Evolutionary conservation across 2,797 vertebrate genomes (phyloP).

Genomic region (Pyrrhura leucotis): DNA sequence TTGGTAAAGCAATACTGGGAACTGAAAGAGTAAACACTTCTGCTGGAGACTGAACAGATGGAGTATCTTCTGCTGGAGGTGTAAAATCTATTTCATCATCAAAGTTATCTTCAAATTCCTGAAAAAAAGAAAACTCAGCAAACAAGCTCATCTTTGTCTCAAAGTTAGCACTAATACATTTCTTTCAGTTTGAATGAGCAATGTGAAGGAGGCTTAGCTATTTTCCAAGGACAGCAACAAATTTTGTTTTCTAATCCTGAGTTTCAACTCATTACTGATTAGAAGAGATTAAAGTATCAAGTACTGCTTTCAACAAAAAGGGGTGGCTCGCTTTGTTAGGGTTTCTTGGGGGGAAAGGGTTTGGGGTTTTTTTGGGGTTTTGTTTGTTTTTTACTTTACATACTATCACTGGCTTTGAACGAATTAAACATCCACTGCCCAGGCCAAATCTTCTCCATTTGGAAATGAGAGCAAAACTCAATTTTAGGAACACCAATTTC

Average conservation of each 20-base stretch:
- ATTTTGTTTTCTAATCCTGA: neutral
- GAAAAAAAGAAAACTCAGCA: neutral
- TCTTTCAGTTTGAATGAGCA: neutral
- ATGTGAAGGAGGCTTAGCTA: neutral
- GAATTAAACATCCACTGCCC: neutral
- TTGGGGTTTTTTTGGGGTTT: neutral
- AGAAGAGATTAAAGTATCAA: neutral
- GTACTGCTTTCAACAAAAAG: neutral
- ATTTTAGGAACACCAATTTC: neutral
- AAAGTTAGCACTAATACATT: neutral
- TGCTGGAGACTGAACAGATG: constrained; percentile 92
- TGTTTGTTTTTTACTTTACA: neutral
- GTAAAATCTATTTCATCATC: constrained; percentile 98
- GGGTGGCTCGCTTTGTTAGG: neutral
- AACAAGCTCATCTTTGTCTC: neutral
- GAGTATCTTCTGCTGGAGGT: constrained; percentile 96
- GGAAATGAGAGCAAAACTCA: neutral
- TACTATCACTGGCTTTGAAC: neutral
- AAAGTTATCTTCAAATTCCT: constrained; percentile 99
- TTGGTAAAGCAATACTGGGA: constrained; percentile 87
- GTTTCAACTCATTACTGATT: neutral
- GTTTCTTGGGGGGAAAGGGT: neutral
- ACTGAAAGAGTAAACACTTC: constrained; percentile 97
- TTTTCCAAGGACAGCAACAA: neutral
- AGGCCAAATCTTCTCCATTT: neutral